Base-by-base conservation (phyloP, 2,113 vertebrate genomes). In the Etheostoma spectabile region DNA sequence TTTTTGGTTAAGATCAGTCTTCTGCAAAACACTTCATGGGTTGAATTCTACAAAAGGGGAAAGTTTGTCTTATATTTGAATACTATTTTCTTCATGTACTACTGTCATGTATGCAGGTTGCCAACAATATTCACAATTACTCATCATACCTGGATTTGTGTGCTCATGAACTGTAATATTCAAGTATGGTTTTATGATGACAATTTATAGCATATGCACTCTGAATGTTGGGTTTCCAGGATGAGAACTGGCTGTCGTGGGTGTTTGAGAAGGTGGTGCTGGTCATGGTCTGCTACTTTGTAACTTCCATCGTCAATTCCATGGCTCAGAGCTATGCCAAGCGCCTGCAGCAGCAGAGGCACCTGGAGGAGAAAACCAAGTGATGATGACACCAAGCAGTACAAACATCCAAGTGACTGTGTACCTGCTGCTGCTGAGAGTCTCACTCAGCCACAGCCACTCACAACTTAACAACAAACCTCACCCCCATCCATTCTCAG, bases 241-340 rank as follows among this genome's bases (percentile, higher is more conserved):
- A 96, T 83, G 98, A 99, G 91, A 99, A 96, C 95, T 99, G 98
- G 98, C 94, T 99, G 60, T 97, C 98, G 4, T 99, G 98, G 98
- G 93, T 96, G 72, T 99, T 99, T 95, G 98, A 99, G 89, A 99
- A 99, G 92, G 82, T 99, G 95, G 98, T 99, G 66, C 96, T 98
- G 83, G 91, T 97, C 83, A 99, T 99, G 98, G 98, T 99, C 92
- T 97, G 95, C 95, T 99, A 99, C 91, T 99, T 99, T 91, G 95
- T 99, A 94, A 94, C 97, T 55, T 99, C 98, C 87, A 99, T 99
- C 88, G 91, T 99, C 94, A 98, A 99, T 96, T 99, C 98, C 92
- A 99, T 97, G 98, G 98, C 98, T 83, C 98, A 99, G 91, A 99
- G 97, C 93, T 99, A 99, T 80, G 96, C 95, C 95, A 99, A 98